Conservation (phyloP, 2,113 vertebrate genomes). For the Hyla sarda region DNA sequence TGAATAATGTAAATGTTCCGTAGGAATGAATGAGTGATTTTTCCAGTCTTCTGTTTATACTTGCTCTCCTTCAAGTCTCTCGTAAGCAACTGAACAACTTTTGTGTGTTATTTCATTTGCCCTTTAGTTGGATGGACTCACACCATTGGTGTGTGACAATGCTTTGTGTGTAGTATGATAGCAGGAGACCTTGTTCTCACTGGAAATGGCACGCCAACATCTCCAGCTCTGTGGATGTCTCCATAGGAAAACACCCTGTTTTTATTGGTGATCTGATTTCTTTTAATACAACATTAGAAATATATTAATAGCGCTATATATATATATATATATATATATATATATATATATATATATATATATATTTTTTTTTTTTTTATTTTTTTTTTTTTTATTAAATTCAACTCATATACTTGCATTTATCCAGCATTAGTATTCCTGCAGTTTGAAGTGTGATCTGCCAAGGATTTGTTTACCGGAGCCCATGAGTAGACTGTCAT, state of each 20-base stretch:
- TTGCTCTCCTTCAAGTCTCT: not conserved
- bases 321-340: too few species aligned
- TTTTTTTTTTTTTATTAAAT: too few species aligned
- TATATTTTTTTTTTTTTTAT: too few species aligned
- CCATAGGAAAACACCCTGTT: not conserved
- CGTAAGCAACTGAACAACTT: not conserved
- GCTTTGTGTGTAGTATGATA: not conserved
- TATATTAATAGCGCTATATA: too few species aligned
- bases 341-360: too few species aligned
- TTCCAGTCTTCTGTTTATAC: not conserved
- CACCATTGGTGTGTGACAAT: not conserved
- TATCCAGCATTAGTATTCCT: not conserved
- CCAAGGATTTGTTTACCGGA: not conserved
- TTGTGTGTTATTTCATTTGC: constrained; percentile 3
- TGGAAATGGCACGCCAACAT: too few species aligned
- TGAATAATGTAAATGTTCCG: not conserved
- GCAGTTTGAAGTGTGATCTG: not conserved
- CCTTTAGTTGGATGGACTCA: not conserved
- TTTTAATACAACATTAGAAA: too few species aligned
- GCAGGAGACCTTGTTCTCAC: not conserved
- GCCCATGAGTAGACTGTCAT: not conserved
- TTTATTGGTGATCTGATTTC: too few species aligned
- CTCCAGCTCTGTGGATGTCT: not conserved
- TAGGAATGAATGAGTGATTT: not conserved
- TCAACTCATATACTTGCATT: too few species aligned